phyloP scores from a whole-genome alignment of 2,797 vertebrate species.

The Fratercula arctica region DNA sequence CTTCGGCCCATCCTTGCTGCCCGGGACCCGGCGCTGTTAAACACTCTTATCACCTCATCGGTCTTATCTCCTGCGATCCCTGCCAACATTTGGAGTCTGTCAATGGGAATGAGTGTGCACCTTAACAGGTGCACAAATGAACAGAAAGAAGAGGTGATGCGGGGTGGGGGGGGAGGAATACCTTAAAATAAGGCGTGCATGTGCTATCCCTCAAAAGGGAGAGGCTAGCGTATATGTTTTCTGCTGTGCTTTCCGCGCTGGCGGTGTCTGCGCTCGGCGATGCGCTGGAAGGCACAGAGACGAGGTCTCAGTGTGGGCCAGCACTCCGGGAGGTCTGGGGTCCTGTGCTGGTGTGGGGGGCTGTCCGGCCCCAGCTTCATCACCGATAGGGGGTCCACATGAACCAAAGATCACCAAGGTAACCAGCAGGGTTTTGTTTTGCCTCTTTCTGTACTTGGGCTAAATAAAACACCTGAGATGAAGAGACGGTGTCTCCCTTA shows the following conservation, averaged over 20 bases:
- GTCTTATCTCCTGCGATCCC: conserved; percentile 39
- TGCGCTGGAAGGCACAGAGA: neutral
- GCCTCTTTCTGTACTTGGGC: neutral
- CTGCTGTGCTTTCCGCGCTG: neutral
- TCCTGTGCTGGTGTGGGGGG: neutral
- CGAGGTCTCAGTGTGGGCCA: neutral
- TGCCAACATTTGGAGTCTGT: neutral
- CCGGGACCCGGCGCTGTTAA: conserved; percentile 25
- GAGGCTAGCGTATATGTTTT: neutral
- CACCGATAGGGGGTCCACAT: accelerated
- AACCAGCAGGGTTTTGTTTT: neutral
- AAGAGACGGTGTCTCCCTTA: neutral
- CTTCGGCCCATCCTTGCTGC: neutral
- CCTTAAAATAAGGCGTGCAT: neutral
- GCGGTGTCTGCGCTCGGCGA: accelerated
- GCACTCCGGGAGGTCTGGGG: neutral
- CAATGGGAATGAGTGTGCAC: neutral
- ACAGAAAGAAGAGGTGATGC: neutral
- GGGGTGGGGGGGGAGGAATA: neutral
- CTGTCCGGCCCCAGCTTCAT: neutral
- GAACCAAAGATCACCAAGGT: neutral
- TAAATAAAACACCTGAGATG: accelerated
- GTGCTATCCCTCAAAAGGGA: neutral
- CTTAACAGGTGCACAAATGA: neutral
- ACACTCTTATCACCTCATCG: conserved; percentile 50